Percentiles rank a stretch among this genome's conserved stretches.
phyloP scores from a whole-genome alignment of 2,113 vertebrate genomes.

The Crotalus horridus region DNA sequence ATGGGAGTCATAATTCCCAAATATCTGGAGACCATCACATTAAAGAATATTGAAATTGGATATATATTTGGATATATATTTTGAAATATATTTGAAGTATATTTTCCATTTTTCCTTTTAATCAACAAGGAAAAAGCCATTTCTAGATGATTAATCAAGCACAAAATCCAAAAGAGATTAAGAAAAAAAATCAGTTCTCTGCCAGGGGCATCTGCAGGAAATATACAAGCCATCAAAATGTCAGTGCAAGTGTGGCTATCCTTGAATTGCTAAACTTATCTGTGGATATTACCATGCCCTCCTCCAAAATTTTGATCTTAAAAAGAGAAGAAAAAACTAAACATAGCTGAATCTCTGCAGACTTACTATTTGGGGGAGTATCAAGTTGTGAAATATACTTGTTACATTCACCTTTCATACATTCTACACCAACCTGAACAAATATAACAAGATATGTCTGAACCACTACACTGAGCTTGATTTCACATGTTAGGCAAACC shows the following conservation, averaged over 20 bases:
- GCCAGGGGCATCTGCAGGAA: background rate
- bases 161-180: background rate
- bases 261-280: background rate
- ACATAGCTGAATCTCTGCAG: background rate
- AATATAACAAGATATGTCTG: background rate
- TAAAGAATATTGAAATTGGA: background rate
- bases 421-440: background rate
- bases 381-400: too few species aligned
- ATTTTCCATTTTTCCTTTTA: background rate
- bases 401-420: background rate
- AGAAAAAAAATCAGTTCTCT: background rate
- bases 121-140: background rate
- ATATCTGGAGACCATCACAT: background rate
- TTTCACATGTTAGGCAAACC: background rate
- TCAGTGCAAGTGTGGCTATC: background rate
- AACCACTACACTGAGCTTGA: background rate
- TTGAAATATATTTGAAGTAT: background rate
- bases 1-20: background rate
- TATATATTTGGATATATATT: background rate
- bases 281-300: background rate
- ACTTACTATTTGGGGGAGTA: background rate
- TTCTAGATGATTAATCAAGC: background rate
- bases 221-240: background rate
- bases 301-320: background rate
- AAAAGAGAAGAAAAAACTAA: background rate